Percentiles rank a stretch among this genome's conserved stretches.
phyloP scores from a whole-genome alignment of 2,888 invertebrate species.

The Heliconius hortense region DNA sequence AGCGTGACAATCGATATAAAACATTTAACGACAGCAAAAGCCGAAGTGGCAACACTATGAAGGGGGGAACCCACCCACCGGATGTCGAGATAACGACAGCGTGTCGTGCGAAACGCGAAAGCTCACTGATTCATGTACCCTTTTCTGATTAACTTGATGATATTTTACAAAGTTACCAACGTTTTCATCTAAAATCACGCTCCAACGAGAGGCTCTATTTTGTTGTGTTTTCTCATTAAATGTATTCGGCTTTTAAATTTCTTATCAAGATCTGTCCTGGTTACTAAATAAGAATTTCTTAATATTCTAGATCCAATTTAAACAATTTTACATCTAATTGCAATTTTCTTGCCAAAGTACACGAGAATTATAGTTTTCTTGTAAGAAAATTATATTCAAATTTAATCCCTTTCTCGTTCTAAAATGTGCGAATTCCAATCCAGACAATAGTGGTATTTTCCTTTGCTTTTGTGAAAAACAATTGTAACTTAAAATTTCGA shows the following conservation, averaged over 20 bases:
- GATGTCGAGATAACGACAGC: slow-evolving; percentile 63
- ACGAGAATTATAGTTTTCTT: not conserved
- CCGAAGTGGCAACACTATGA: slow-evolving; percentile 54
- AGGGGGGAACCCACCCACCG: slow-evolving; percentile 60
- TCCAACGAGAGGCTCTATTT: slow-evolving; percentile 1
- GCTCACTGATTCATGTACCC: slow-evolving; percentile 54
- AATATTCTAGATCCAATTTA: not conserved
- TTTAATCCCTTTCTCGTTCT: no score
- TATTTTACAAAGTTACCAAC: slow-evolving; percentile 29
- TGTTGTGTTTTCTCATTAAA: slow-evolving; percentile 4
- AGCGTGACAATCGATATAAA: slow-evolving; percentile 55
- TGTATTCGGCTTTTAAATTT: slow-evolving; percentile 1
- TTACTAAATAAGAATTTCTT: slow-evolving; percentile 2
- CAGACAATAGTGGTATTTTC: no score
- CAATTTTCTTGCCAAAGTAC: not conserved
- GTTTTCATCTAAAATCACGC: slow-evolving; percentile 21
- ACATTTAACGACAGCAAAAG: slow-evolving; percentile 51
- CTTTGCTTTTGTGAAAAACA: no score
- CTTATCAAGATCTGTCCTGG: slow-evolving; percentile 6
- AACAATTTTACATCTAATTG: not conserved
- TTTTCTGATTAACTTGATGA: slow-evolving; percentile 30
- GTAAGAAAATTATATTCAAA: no score
- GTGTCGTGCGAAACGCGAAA: slow-evolving; percentile 53
- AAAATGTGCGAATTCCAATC: no score
- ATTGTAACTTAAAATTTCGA: no score